Conservation (phyloP, 2,888 invertebrate genomes). For the Ormyrus rosae region DNA sequence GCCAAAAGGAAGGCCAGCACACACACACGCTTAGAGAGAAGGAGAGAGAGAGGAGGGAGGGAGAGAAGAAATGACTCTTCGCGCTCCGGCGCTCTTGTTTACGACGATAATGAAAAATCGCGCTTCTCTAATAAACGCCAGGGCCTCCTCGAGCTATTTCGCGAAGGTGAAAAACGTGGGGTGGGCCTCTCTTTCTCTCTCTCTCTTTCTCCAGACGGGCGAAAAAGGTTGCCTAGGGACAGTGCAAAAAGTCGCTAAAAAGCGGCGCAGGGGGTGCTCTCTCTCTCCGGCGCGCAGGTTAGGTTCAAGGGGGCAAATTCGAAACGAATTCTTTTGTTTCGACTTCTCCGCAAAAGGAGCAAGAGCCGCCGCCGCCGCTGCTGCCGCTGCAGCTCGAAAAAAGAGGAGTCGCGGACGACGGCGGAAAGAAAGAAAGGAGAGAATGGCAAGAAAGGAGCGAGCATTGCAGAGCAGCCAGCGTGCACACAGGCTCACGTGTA, state of each 20-base stretch:
- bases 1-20: constrained; percentile 7
- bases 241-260: constrained; percentile 51
- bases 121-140: constrained; percentile 54
- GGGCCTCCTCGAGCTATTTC: constrained; percentile 48
- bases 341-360: constrained; percentile 70
- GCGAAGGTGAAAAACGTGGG: constrained; percentile 56
- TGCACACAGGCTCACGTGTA: constrained; percentile 47
- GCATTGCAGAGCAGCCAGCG: constrained; percentile 59
- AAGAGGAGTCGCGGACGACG: constrained; percentile 46
- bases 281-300: constrained; percentile 27
- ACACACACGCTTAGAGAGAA: too few species aligned
- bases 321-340: constrained; percentile 73
- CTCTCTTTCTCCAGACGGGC: constrained; percentile 18
- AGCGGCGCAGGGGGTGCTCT: not conserved
- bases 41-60: too few species aligned
- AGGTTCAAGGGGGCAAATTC: constrained; percentile 68
- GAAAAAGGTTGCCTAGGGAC: constrained; percentile 47
- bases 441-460: constrained; percentile 57
- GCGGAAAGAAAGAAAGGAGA: constrained; percentile 52
- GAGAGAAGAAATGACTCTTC: constrained; percentile 47
- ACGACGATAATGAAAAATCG: constrained; percentile 56
- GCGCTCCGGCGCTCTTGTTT: constrained; percentile 43
- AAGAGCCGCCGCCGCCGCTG: constrained; percentile 49
- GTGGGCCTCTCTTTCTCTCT: constrained; percentile 7
- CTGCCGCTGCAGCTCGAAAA: not conserved